Evolutionary conservation across 1,140 invertebrate genomes (phyloP), one percentile per base, ranked within the genome.

Genomic region (Drosophila truncata): DNA sequence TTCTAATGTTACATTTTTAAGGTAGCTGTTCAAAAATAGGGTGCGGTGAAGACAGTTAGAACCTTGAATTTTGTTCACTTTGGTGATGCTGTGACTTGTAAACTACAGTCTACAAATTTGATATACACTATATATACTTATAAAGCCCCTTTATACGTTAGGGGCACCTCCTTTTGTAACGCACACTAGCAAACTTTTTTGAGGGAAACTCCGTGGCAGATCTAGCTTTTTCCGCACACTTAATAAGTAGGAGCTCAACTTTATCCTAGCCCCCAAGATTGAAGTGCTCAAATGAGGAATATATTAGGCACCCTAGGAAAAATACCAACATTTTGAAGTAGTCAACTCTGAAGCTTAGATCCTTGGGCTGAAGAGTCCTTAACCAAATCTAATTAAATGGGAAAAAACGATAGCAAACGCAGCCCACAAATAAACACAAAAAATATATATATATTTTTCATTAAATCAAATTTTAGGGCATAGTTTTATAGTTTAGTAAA

Each of bases 61-160:
- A 61, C 35, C n/a, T 14, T 49, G 50, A 27, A 23, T 62, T 66
- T 61, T 29, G 37, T 49, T 33, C 25, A 37, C 59, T 47, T 78
- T 78, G 67, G 78, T 78, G 62, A 35, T 20, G 59, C 73, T 78
- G 50, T 80, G 69, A 72, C 46, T 59, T 62, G 58, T 41, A 35
- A 70, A 62, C 61, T 67, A 60, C 31, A 65, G 73, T 86, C 78
- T 63, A 54, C 57, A 76, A 62, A 82, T 76, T 86, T 79, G 63
- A 78, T 86, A 85, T 49, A 64, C 65, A 71, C 33, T 83, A 66
- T 69, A 63, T 55, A 59, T 37, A 37, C 50, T 33, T 39, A 35
- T 76, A 59, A 47, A 47, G 54, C 41, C 66, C 46, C 31, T 64
- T 50, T 41, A 50, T 46, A 66, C 41, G 54, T 60, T 52, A 47